phyloP scores from a whole-genome alignment of 2,797 vertebrate genomes.

The Odontamblyopus rebecca region DNA sequence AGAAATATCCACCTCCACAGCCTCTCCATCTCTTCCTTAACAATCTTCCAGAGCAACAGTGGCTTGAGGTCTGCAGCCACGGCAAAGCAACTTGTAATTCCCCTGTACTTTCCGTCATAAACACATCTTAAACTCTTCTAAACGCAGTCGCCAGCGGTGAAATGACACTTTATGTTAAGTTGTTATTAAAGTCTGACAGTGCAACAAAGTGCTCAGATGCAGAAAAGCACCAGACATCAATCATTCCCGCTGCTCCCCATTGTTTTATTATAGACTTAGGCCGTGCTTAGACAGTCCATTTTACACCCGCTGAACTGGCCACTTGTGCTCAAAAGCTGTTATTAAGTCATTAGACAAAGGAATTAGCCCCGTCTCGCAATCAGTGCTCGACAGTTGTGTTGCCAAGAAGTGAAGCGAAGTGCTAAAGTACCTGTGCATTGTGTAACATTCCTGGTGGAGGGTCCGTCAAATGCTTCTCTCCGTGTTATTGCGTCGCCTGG shows the following conservation, averaged over 20 bases:
- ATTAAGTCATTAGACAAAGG: conserved; percentile 9
- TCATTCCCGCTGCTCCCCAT: background rate
- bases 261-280: conserved; percentile 6
- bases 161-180: background rate
- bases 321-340: background rate
- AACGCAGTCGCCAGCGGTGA: background rate
- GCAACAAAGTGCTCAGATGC: background rate
- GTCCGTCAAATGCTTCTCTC: too few relatives aligned
- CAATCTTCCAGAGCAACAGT: too few relatives aligned
- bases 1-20: too few relatives aligned
- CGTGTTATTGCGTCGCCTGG: too few relatives aligned
- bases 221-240: background rate
- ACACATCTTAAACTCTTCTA: background rate
- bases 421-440: background rate
- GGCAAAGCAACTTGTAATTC: too few relatives aligned
- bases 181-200: background rate
- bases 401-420: background rate
- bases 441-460: too few relatives aligned
- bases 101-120: background rate
- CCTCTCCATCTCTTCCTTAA: too few relatives aligned
- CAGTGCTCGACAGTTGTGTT: background rate
- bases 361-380: background rate
- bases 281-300: conserved; percentile 6
- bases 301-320: conserved; percentile 9
- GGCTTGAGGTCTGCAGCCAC: too few relatives aligned